These are phyloP conservation scores for Myopa testacea DNA, from an alignment of 2,888 invertebrate genomes.

Conservation along the genomic window DNA sequence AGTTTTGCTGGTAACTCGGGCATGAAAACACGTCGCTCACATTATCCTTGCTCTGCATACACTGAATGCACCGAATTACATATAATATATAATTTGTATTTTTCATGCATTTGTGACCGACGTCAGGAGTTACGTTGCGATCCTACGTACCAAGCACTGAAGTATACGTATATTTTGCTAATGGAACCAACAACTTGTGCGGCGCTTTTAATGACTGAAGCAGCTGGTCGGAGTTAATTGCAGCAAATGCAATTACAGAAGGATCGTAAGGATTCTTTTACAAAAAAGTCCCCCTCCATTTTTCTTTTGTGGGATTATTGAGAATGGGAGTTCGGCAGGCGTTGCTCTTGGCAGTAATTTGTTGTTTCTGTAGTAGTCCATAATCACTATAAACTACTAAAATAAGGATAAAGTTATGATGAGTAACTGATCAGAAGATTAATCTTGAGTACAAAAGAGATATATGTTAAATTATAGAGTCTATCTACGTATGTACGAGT, in stretches of 20 bases:
- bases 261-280: background rate
- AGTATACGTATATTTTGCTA: background rate
- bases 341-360: background rate
- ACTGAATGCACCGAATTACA: background rate
- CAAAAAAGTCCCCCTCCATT: background rate
- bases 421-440: too few species aligned
- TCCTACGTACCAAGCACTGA: background rate
- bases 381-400: too few species aligned
- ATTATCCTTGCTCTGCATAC: slow-evolving; percentile 3
- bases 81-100: slow-evolving; percentile 2
- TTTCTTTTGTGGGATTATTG: background rate
- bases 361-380: background rate
- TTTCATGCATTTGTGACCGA: background rate
- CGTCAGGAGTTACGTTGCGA: too few species aligned
- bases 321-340: background rate
- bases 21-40: slow-evolving; percentile 3
- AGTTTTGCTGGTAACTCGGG: background rate
- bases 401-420: too few species aligned
- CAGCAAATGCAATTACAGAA: background rate
- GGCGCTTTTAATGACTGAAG: slow-evolving; percentile 4
- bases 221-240: slow-evolving; percentile 10
- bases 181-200: slow-evolving; percentile 8
- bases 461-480: too few species aligned
- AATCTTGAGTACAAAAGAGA: too few species aligned
- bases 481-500: too few species aligned